A percentile compares a stretch with the other conserved stretches of the same genome.
phyloP scores from a whole-genome alignment of 2,797 vertebrate species.

The Basileuterus tristriatus region DNA sequence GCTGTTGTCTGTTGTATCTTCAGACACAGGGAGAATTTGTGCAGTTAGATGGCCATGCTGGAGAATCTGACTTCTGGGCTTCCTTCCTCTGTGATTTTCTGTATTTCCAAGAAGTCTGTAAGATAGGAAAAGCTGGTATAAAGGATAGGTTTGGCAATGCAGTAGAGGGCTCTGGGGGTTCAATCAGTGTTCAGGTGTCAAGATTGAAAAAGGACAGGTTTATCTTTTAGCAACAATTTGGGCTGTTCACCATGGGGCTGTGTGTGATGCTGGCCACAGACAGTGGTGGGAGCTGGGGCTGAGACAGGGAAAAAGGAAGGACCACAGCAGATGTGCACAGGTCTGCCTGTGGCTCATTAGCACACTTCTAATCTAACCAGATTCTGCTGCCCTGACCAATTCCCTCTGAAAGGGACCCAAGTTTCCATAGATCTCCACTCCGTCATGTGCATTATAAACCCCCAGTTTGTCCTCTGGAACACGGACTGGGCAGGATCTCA shows the following conservation, averaged over 20 bases:
- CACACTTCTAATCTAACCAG: neutral
- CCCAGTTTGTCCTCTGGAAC: neutral
- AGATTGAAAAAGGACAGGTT: neutral
- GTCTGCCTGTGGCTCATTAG: neutral
- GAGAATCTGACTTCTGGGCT: neutral
- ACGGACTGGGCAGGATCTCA: neutral
- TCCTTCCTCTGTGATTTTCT: neutral
- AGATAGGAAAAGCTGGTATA: neutral
- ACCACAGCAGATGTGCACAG: neutral
- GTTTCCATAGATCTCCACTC: neutral
- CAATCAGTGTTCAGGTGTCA: neutral
- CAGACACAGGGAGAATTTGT: neutral
- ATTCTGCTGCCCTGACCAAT: neutral
- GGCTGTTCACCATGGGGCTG: neutral
- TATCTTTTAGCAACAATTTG: neutral
- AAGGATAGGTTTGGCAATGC: neutral
- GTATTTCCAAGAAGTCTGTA: neutral
- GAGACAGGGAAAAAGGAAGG: neutral
- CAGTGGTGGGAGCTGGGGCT: neutral
- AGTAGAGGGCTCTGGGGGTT: neutral
- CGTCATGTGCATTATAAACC: neutral
- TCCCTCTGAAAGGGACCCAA: neutral
- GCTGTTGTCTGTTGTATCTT: neutral
- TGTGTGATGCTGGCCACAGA: neutral
- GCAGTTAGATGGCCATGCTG: rapidly evolving